Percentiles rank a stretch among this genome's conserved stretches.
These are phyloP conservation scores for Ichneumoninae sp. DNA, from an alignment of 2,888 invertebrate species.

Conservation along the genomic window DNA sequence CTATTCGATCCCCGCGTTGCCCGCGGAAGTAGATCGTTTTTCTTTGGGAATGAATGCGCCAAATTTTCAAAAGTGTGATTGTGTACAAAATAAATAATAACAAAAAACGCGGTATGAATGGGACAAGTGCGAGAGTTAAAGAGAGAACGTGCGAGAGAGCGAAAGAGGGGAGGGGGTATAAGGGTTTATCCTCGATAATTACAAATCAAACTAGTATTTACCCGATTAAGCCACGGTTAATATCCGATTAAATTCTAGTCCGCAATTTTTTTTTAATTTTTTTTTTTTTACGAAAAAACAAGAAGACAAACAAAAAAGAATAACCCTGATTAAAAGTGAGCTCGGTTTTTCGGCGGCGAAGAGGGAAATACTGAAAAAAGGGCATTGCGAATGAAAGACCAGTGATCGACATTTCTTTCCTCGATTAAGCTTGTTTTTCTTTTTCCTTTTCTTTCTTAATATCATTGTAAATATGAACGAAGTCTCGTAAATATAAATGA, in stretches of 20 bases:
- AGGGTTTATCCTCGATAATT: constrained; percentile 78
- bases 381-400: constrained; percentile 80
- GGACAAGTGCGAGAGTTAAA: neutral
- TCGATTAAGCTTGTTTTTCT: constrained; percentile 66
- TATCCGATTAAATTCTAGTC: constrained; percentile 83
- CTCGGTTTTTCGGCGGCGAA: constrained; percentile 51
- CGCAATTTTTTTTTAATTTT: constrained; percentile 76
- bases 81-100: constrained; percentile 59
- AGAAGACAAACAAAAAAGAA: constrained; percentile 64
- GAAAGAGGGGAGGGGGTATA: constrained; percentile 50
- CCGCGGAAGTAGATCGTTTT: constrained; percentile 31
- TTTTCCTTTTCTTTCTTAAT: constrained; percentile 67
- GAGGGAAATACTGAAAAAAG: constrained; percentile 67
- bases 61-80: constrained; percentile 46
- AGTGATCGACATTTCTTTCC: constrained; percentile 73
- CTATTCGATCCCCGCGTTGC: constrained; percentile 30
- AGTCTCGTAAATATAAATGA: constrained; percentile 74
- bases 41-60: constrained; percentile 19
- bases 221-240: constrained; percentile 82
- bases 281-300: constrained; percentile 69
- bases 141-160: constrained; percentile 8
- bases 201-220: constrained; percentile 83
- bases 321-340: constrained; percentile 19
- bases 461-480: constrained; percentile 65
- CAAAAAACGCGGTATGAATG: constrained; percentile 38